These are phyloP conservation scores for Acanthis flammea DNA, from an alignment of 2,797 vertebrate species.

Conservation along the genomic window DNA sequence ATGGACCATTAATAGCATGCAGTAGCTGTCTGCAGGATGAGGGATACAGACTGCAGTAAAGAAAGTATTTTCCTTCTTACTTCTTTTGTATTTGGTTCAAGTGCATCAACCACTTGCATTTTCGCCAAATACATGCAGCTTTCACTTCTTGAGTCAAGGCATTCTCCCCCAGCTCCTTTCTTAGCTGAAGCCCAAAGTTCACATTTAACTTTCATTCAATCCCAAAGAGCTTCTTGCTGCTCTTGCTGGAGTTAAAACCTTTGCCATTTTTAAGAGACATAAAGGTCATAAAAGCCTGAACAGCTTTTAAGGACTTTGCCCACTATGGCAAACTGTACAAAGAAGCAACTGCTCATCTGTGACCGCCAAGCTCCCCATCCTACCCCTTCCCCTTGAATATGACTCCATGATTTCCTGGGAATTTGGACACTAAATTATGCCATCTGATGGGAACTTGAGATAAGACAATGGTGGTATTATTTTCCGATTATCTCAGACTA, in stretches of 20 bases:
- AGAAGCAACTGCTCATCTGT: not conserved
- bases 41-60: not conserved
- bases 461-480: not conserved
- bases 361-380: not conserved
- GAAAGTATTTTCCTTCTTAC: not conserved
- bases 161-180: fast-evolving
- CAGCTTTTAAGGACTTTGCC: not conserved
- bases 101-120: not conserved
- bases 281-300: not conserved
- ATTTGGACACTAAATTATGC: not conserved
- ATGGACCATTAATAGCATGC: not conserved
- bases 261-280: not conserved
- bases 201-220: not conserved
- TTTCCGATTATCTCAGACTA: not conserved
- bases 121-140: not conserved
- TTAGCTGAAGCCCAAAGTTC: not conserved
- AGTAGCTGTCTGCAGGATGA: not conserved
- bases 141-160: not conserved
- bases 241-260: not conserved
- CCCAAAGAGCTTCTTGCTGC: not conserved
- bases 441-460: not conserved
- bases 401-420: not conserved
- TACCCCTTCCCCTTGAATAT: not conserved
- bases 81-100: not conserved
- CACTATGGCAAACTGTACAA: not conserved